These are phyloP conservation scores for Passer montanus DNA, from an alignment of 2,113 vertebrate species.

Conservation along the genomic window DNA sequence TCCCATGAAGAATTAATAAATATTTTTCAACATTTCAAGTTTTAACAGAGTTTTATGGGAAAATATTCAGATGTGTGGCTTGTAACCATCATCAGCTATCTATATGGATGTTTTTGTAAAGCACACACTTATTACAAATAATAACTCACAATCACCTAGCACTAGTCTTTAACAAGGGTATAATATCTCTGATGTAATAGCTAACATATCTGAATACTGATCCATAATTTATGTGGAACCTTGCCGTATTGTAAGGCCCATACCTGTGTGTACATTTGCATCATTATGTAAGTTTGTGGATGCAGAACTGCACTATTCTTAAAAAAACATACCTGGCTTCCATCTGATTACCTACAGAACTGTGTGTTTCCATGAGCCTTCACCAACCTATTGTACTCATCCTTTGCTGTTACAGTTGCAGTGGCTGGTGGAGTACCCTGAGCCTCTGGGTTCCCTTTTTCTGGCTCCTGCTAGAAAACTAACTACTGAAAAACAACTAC, in stretches of 20 bases:
- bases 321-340: accelerated
- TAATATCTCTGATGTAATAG: background rate
- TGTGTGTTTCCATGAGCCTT: background rate
- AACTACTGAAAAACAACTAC: background rate
- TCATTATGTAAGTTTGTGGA: background rate
- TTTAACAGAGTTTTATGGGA: conserved; percentile 8
- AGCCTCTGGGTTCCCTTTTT: background rate
- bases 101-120: background rate
- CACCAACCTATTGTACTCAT: background rate
- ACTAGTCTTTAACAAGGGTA: background rate
- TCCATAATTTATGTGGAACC: background rate
- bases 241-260: background rate
- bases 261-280: background rate
- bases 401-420: background rate
- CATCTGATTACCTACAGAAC: background rate
- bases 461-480: background rate
- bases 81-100: background rate
- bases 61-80: background rate
- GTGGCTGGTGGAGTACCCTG: background rate
- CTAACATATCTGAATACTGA: background rate
- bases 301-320: background rate
- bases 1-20: background rate
- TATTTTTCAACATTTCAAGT: conserved; percentile 1
- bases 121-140: background rate
- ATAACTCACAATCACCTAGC: background rate